phyloP scores from a whole-genome alignment of 2,888 invertebrate species.

The Harpalus rubripes region DNA sequence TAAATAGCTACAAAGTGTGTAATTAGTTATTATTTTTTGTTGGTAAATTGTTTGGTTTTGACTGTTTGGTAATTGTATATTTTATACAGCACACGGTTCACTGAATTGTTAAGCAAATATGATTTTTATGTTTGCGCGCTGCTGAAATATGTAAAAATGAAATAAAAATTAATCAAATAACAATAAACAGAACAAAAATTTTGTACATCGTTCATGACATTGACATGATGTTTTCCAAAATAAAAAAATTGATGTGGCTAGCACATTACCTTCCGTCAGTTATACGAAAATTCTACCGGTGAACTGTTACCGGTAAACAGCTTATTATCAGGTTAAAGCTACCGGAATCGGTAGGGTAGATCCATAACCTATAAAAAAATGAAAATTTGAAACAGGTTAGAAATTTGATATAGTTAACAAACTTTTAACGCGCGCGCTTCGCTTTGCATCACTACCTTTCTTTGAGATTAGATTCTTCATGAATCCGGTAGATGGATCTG shows the following conservation, averaged over 20 bases:
- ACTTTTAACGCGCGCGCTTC: too few species aligned
- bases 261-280: too few species aligned
- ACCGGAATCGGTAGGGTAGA: too few species aligned
- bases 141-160: slow-evolving; percentile 16
- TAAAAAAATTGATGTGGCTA: neutral
- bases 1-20: slow-evolving; percentile 8
- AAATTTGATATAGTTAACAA: too few species aligned
- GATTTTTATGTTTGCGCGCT: slow-evolving; percentile 32
- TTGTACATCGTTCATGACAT: neutral
- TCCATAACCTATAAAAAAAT: too few species aligned
- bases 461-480: too few species aligned
- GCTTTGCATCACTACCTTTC: too few species aligned
- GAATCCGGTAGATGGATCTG: too few species aligned
- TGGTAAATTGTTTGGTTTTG: slow-evolving; percentile 30
- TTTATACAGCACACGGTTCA: slow-evolving; percentile 19
- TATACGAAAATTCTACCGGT: too few species aligned
- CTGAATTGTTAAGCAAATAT: slow-evolving; percentile 28
- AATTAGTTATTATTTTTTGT: slow-evolving; percentile 22
- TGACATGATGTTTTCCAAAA: neutral
- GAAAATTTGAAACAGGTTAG: too few species aligned
- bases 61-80: slow-evolving; percentile 23
- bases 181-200: neutral
- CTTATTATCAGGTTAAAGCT: too few species aligned
- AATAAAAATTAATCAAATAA: slow-evolving; percentile 4
- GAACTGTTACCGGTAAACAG: too few species aligned